Evolutionary conservation across 92 coral and sea anemone genomes (phyloP), one percentile per base, ranked within the genome.

Genomic region (Porites evermanni): DNA sequence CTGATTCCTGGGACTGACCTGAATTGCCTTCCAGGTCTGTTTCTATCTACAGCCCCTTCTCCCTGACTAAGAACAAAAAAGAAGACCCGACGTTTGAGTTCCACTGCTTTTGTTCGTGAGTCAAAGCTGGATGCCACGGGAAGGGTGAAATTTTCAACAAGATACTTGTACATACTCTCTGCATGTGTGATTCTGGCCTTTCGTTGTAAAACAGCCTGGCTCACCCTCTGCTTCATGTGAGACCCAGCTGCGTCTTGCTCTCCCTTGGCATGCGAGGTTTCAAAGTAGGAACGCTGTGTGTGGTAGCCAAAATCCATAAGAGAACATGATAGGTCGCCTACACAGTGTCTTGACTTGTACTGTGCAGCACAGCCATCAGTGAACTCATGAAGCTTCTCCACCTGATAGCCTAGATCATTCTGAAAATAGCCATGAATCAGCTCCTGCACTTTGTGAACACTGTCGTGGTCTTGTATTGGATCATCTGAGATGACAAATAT

Each of bases 51-150:
- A 16, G 92, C 70, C 18, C 74, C 85, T 24, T 89, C 92, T 19
- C 92, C 80, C 12, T 8, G 21, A 2, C 76, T 64, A 26, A 85
- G 90, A 26, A 90, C 90, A 86, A 64, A 90, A 78, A 71, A 86
- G 84, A 89, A 85, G 12, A 67, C 53, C 53, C 85, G 59, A 64
- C 77, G 77, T 72, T 32, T 32, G 38, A 32, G 38, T 32, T 32
- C 38, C 38, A 32, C 38, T 32, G 38, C 38, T 32, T 32, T 32
- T 32, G 38, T 32, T 32, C 3, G 38, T 32, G 38, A 32, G 38
- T 32, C 38, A 32, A 32, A 32, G 38, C 38, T 32, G 38, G 38
- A 32, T 32, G 38, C 38, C 38, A 32, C 3, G 3, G 38, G 38
- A 32, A 32, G 38, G 38, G 38, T 32, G 38, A 32, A 32, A 32